Conservation (phyloP, 2,888 invertebrate species). For the Pristionchus fissidentatus region DNA sequence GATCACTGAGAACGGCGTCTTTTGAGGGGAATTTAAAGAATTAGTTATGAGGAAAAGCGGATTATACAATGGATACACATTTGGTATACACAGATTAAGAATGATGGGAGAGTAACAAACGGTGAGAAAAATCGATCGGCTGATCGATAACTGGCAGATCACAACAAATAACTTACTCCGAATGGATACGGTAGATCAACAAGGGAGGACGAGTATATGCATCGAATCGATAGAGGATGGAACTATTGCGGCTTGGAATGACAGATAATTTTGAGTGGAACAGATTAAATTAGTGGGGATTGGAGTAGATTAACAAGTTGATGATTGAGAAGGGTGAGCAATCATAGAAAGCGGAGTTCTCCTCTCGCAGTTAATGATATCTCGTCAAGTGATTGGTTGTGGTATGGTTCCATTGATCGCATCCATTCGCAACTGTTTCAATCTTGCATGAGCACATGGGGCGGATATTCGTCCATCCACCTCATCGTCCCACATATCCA, state of each 20-base stretch:
- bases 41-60: neutral
- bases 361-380: neutral
- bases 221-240: neutral
- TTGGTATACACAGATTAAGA: neutral
- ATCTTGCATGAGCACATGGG: conserved; percentile 63
- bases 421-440: conserved; percentile 16
- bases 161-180: conserved; percentile 6
- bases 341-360: no score
- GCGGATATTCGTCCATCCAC: conserved; percentile 69
- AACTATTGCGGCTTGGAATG: no score
- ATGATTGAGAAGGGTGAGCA: no score
- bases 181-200: neutral
- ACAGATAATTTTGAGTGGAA: no score
- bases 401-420: neutral
- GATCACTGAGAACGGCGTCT: neutral
- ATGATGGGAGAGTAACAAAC: no score
- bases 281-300: no score
- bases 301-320: neutral
- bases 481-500: conserved; percentile 70
- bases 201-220: neutral
- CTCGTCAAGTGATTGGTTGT: neutral
- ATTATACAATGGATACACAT: neutral
- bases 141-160: neutral
- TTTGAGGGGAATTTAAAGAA: neutral
- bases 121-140: neutral